Evolutionary conservation across 2,113 vertebrate species (phyloP).

Genomic region (Gnathonemus echidnorhynchus): DNA sequence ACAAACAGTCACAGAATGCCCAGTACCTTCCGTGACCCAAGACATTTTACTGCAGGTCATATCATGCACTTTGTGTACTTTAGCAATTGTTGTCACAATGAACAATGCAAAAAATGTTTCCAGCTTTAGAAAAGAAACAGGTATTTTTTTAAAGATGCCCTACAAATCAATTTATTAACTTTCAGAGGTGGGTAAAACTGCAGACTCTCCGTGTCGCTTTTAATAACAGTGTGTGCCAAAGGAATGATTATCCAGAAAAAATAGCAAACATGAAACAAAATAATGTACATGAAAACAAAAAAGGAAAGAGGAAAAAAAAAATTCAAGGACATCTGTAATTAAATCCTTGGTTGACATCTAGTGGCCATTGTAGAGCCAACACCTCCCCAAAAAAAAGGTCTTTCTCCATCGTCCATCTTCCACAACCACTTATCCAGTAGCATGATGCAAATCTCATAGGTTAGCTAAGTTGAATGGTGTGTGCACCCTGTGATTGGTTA

Average conservation of each 20-base stretch:
- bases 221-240: neutral
- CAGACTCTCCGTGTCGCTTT: neutral
- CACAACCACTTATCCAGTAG: neutral
- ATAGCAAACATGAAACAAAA: neutral
- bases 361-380: slow-evolving; percentile 17
- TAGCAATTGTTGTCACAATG: neutral
- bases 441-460: neutral
- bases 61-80: neutral
- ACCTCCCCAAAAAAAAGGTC: neutral
- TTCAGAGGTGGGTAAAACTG: neutral
- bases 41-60: neutral
- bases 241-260: neutral
- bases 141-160: neutral
- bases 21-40: neutral
- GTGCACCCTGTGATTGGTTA: neutral
- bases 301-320: neutral
- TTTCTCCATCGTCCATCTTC: neutral
- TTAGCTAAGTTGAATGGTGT: neutral
- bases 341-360: slow-evolving; percentile 34
- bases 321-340: neutral
- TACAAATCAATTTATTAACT: neutral
- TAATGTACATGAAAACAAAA: neutral
- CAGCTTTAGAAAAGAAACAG: neutral
- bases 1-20: neutral
- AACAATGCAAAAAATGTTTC: neutral